A percentile compares a stretch with the other conserved stretches of the same genome.
These are phyloP conservation scores for Drosophila tristis DNA, from an alignment of 1,140 invertebrate species.

Conservation along the genomic window DNA sequence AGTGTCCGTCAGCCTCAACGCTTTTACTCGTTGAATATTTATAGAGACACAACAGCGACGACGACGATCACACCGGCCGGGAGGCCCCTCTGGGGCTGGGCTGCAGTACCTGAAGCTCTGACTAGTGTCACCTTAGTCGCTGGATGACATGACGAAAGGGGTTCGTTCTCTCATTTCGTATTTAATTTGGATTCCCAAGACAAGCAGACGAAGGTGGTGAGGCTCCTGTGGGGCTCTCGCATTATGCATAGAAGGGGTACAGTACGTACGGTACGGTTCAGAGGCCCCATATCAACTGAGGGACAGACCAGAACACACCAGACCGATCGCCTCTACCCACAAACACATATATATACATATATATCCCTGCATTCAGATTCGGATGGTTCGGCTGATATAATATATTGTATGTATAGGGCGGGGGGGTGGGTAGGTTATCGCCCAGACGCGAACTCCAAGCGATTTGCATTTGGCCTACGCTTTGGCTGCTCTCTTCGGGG, in stretches of 20 bases:
- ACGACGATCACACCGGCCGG: neutral
- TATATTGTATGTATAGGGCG: slow-evolving; percentile 14
- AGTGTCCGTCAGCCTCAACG: slow-evolving; percentile 29
- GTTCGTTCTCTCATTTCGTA: slow-evolving; percentile 24
- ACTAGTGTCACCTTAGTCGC: slow-evolving; percentile 63
- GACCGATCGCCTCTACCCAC: slow-evolving; percentile 10
- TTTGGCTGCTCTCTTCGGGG: slow-evolving; percentile 9
- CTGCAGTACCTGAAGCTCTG: neutral
- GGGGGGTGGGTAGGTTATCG: slow-evolving; percentile 52
- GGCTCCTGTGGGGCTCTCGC: slow-evolving; percentile 29
- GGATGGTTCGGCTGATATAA: slow-evolving; percentile 52
- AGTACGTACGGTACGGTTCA: neutral
- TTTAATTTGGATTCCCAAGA: slow-evolving; percentile 21
- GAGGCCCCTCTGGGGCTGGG: neutral
- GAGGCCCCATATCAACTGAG: slow-evolving; percentile 24
- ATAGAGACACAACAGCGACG: slow-evolving; percentile 27
- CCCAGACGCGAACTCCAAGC: slow-evolving; percentile 62
- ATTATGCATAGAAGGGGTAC: slow-evolving; percentile 48
- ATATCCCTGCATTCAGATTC: too few species aligned
- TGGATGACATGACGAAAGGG: slow-evolving; percentile 53
- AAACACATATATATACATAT: neutral
- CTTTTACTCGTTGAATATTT: slow-evolving; percentile 76
- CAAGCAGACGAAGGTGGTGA: neutral
- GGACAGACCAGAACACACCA: neutral
- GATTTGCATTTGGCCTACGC: slow-evolving; percentile 68